phyloP scores from a whole-genome alignment of 2,888 invertebrate species.

The Spicauda simplicius region DNA sequence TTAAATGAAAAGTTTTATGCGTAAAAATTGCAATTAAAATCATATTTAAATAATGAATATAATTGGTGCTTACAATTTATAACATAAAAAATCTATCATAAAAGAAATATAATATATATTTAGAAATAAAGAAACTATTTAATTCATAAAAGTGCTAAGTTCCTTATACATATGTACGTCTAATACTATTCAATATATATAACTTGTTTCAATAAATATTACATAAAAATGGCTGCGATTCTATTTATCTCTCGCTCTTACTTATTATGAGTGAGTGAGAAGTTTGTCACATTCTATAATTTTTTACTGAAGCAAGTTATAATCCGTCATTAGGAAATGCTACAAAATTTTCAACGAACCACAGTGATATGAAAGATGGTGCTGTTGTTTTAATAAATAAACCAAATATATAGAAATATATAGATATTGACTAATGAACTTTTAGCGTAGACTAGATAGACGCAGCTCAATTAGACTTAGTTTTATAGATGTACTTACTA shows the following conservation, averaged over 20 bases:
- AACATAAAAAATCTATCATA: background rate
- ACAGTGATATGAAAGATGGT: slow-evolving; percentile 29
- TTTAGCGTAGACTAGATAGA: slow-evolving; percentile 2
- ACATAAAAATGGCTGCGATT: too few species aligned
- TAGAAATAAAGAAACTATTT: background rate
- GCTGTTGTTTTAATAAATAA: slow-evolving; percentile 29
- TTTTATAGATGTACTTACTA: background rate
- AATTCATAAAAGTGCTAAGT: background rate
- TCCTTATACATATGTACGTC: background rate
- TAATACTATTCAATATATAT: background rate
- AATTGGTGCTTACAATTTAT: too few species aligned
- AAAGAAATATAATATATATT: background rate
- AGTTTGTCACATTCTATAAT: too few species aligned
- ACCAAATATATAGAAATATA: slow-evolving; percentile 34
- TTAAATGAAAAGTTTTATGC: too few species aligned
- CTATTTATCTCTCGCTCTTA: too few species aligned
- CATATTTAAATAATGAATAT: too few species aligned
- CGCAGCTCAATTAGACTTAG: background rate
- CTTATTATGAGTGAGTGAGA: too few species aligned
- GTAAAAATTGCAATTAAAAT: too few species aligned
- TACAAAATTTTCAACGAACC: slow-evolving; percentile 8
- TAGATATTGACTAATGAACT: slow-evolving; percentile 14
- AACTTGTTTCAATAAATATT: background rate
- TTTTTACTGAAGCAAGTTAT: too few species aligned
- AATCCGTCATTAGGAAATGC: background rate